These are phyloP conservation scores for Pangasius macronema DNA, from an alignment of 2,797 vertebrate genomes.

Conservation along the genomic window DNA sequence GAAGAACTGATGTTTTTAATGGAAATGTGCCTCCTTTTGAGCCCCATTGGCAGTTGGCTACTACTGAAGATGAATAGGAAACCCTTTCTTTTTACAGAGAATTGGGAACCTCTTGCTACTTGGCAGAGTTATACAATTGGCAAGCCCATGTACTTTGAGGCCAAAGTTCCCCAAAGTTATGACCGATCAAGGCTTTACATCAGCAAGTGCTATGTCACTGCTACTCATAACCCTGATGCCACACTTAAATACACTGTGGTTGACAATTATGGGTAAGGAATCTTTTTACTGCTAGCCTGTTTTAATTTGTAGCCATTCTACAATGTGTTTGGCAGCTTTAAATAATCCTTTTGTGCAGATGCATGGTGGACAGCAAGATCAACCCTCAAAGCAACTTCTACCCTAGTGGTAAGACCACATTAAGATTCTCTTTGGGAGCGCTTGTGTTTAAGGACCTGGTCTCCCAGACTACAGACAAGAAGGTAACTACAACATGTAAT, in stretches of 20 bases:
- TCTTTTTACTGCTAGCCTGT: neutral
- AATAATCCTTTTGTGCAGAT: slow-evolving; percentile 60
- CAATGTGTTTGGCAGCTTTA: neutral
- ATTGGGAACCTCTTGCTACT: slow-evolving; percentile 50
- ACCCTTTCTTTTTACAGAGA: slow-evolving; percentile 50
- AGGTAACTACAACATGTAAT: slow-evolving; percentile 53
- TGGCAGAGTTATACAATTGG: slow-evolving; percentile 59
- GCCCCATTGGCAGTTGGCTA: neutral
- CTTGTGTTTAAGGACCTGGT: slow-evolving; percentile 58
- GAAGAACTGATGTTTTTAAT: too few relatives aligned
- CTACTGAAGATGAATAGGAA: too few relatives aligned
- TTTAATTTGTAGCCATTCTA: neutral
- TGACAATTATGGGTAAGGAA: slow-evolving; percentile 68
- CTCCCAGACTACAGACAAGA: neutral
- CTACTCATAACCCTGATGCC: slow-evolving; percentile 36
- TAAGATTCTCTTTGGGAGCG: slow-evolving; percentile 63
- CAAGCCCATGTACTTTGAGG: slow-evolving; percentile 67
- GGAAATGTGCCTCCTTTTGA: neutral
- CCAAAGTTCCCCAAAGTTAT: neutral
- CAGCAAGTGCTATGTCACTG: slow-evolving; percentile 67
- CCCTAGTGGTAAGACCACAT: neutral
- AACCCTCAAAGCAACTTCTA: slow-evolving; percentile 60
- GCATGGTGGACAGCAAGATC: slow-evolving; percentile 68
- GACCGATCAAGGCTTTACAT: slow-evolving; percentile 57
- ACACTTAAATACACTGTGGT: slow-evolving; percentile 61